A percentile compares a stretch with the other conserved stretches of the same genome.
Evolutionary conservation across 2,888 invertebrate species (phyloP).

Genomic region (Standfussiana lucernea): DNA sequence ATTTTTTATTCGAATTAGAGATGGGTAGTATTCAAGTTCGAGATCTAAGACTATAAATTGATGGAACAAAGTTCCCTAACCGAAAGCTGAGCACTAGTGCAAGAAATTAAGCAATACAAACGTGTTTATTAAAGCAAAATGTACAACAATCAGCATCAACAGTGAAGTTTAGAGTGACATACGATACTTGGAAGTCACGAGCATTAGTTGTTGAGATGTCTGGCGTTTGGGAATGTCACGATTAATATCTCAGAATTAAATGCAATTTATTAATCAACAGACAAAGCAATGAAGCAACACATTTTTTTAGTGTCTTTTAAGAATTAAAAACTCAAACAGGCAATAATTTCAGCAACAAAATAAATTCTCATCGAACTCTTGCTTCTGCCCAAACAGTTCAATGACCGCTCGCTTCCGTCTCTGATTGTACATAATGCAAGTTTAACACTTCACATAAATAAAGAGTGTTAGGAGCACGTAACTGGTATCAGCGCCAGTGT

Average conservation of each 20-base stretch:
- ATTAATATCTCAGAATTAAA: background rate
- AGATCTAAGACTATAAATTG: background rate
- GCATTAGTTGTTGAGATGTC: background rate
- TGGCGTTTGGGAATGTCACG: too few species aligned
- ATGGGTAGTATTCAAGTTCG: background rate
- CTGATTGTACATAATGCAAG: constrained; percentile 35
- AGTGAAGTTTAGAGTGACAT: background rate
- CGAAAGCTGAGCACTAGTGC: too few species aligned
- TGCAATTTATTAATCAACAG: background rate
- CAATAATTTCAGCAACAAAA: background rate
- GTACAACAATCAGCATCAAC: background rate
- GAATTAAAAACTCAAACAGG: background rate
- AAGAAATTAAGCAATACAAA: background rate
- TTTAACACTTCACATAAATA: constrained; percentile 32
- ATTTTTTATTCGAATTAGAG: background rate
- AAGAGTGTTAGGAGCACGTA: background rate
- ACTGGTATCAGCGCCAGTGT: background rate
- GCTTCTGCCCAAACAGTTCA: background rate
- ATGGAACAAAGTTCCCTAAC: background rate
- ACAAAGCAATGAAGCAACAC: background rate
- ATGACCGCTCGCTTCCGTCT: background rate
- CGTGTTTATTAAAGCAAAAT: background rate
- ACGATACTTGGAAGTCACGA: background rate
- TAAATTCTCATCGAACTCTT: background rate
- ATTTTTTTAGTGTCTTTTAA: background rate